Evolutionary conservation across 2,888 invertebrate species (phyloP).

Genomic region (Amphipoea oculea): DNA sequence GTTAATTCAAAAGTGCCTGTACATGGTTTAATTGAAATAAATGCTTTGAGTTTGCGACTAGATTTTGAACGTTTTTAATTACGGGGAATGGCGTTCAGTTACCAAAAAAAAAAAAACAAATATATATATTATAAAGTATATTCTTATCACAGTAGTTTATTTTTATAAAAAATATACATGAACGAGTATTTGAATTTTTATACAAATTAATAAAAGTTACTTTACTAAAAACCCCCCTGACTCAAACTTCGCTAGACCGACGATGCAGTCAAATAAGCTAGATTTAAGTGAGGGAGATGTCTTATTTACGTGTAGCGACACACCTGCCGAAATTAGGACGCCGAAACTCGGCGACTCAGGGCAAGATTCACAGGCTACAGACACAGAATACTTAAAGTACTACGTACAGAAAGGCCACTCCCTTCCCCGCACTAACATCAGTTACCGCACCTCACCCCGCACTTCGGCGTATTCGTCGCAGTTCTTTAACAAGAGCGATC

Average conservation of each 20-base stretch:
- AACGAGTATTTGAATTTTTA: conserved; percentile 42
- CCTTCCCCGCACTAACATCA: no score
- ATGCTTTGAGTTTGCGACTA: no score
- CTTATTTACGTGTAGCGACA: background rate
- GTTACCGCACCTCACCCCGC: no score
- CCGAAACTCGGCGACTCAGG: background rate
- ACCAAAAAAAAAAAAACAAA: background rate
- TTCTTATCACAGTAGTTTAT: conserved; percentile 40
- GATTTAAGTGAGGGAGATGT: background rate
- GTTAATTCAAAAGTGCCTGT: no score
- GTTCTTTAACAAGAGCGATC: no score
- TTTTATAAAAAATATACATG: conserved; percentile 39
- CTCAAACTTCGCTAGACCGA: background rate
- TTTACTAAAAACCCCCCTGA: background rate
- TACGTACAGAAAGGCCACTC: no score
- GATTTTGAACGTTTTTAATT: no score
- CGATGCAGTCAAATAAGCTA: background rate
- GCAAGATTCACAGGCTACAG: background rate
- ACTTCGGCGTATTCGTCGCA: no score
- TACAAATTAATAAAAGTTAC: background rate
- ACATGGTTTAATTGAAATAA: no score
- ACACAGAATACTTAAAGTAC: no score
- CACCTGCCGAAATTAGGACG: background rate
- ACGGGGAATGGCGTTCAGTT: background rate
- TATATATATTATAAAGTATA: conserved; percentile 6